phyloP scores from a whole-genome alignment of 2,888 invertebrate species.

The Therioaphis trifolii region DNA sequence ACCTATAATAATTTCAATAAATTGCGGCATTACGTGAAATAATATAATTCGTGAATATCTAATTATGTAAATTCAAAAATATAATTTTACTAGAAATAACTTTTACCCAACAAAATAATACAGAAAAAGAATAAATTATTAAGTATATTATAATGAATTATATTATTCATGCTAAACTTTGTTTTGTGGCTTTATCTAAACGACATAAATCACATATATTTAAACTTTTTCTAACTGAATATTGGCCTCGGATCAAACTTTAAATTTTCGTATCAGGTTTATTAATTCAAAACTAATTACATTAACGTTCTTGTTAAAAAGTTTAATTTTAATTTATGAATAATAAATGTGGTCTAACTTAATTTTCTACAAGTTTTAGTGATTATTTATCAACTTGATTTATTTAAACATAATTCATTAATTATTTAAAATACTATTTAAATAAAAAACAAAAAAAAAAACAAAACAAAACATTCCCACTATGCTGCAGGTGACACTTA shows the following conservation, averaged over 20 bases:
- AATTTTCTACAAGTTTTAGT: not conserved
- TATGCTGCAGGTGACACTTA: too few species aligned
- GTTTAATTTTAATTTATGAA: not conserved
- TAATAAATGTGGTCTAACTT: not conserved
- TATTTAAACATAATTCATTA: too few species aligned
- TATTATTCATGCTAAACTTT: not conserved
- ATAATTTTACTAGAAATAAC: not conserved
- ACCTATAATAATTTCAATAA: too few species aligned
- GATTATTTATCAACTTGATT: too few species aligned
- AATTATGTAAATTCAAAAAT: not conserved
- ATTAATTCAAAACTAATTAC: not conserved
- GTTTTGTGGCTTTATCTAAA: not conserved
- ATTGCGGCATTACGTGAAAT: too few species aligned
- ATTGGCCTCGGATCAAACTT: conserved; percentile 6
- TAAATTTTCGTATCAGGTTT: not conserved
- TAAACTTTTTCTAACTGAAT: conserved; percentile 1
- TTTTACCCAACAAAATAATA: not conserved
- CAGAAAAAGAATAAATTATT: not conserved
- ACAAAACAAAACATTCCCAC: too few species aligned
- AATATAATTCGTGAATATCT: not conserved
- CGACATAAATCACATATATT: not conserved
- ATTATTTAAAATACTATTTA: too few species aligned
- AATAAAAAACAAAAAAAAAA: too few species aligned
- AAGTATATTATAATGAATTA: not conserved
- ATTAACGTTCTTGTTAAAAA: not conserved